phyloP scores from a whole-genome alignment of 2,113 vertebrate species.

The Athene noctua region DNA sequence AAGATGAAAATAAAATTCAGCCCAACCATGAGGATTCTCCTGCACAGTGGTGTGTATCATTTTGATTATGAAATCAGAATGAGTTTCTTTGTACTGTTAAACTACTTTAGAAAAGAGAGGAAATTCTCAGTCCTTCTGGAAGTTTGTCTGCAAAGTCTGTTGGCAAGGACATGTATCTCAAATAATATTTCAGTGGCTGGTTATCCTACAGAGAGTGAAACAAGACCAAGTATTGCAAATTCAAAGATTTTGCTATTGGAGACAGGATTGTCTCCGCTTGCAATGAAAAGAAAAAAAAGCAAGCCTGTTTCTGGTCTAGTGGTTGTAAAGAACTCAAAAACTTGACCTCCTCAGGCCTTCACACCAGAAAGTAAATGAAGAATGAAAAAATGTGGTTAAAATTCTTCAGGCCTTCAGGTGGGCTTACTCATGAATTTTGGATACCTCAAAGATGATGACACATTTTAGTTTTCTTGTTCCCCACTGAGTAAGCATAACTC shows the following conservation, averaged over 20 bases:
- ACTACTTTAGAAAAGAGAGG: neutral
- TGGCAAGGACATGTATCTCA: neutral
- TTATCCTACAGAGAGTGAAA: neutral
- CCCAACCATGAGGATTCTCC: neutral
- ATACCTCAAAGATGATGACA: neutral
- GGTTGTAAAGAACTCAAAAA: neutral
- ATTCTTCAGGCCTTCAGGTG: neutral
- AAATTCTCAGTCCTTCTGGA: neutral
- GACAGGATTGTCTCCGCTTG: neutral
- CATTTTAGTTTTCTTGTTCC: neutral
- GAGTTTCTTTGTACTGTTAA: neutral
- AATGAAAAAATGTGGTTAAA: neutral
- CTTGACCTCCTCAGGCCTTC: neutral
- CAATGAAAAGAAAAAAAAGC: neutral
- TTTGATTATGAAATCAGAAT: neutral
- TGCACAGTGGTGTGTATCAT: neutral
- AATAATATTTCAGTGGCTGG: neutral
- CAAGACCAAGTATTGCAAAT: neutral
- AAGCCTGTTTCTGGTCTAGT: neutral
- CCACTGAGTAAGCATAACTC: neutral
- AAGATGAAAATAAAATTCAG: neutral
- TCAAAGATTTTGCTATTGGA: neutral
- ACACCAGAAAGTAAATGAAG: neutral
- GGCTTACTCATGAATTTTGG: neutral
- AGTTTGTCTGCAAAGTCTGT: neutral